Evolutionary conservation across 2,113 vertebrate genomes (phyloP).

Genomic region (Bucco capensis): DNA sequence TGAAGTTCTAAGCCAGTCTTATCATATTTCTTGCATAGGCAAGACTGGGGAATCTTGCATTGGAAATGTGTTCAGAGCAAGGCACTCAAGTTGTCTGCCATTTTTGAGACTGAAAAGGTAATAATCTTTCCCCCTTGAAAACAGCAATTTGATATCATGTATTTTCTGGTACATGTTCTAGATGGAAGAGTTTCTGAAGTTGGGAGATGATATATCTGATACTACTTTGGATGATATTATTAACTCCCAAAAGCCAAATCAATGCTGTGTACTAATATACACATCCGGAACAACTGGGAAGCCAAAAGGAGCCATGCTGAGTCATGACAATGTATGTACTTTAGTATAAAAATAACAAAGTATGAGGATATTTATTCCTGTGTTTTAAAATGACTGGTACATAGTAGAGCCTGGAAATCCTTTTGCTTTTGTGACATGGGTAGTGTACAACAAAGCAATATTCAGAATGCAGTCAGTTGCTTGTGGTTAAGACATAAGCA

Average conservation of each 20-base stretch:
- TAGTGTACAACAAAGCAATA: background rate
- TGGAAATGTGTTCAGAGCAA: background rate
- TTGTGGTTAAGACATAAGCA: background rate
- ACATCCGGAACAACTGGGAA: slow-evolving; percentile 87
- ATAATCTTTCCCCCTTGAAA: background rate
- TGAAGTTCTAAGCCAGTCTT: background rate
- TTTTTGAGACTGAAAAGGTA: background rate
- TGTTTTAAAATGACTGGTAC: background rate
- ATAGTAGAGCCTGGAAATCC: background rate
- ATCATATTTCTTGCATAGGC: background rate
- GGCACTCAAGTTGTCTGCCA: background rate
- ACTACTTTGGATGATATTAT: slow-evolving; percentile 76
- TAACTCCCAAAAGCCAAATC: slow-evolving; percentile 77
- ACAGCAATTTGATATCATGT: background rate
- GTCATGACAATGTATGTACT: slow-evolving; percentile 86
- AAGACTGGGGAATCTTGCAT: background rate
- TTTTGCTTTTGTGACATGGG: background rate
- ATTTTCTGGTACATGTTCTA: slow-evolving; percentile 12
- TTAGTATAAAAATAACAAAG: background rate
- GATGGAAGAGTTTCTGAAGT: slow-evolving; percentile 86
- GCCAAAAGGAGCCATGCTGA: slow-evolving; percentile 91
- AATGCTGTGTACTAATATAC: slow-evolving; percentile 86
- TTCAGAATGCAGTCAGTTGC: background rate
- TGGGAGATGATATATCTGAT: slow-evolving; percentile 76
- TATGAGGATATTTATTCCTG: background rate